These are phyloP conservation scores for Aplysia californica DNA, from an alignment of 1,140 invertebrate genomes.

Conservation along the genomic window DNA sequence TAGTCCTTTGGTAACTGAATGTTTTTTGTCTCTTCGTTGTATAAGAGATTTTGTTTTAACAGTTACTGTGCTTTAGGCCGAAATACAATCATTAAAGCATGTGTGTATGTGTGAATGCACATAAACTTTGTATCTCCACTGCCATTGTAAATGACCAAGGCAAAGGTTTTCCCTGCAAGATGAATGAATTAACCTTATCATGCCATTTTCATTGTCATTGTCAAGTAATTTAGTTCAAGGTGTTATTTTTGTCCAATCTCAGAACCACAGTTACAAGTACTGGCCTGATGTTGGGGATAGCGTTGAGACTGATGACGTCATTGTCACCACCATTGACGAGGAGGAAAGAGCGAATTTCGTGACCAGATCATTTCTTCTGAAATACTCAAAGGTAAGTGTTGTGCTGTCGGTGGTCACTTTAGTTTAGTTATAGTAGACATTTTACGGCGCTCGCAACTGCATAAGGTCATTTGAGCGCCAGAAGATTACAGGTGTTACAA, in stretches of 20 bases:
- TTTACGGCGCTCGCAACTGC: too few relatives aligned
- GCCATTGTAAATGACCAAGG: neutral
- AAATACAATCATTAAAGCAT: neutral
- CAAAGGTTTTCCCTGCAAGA: neutral
- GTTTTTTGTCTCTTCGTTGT: too few relatives aligned
- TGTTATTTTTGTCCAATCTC: neutral
- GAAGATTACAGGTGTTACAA: too few relatives aligned
- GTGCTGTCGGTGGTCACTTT: too few relatives aligned
- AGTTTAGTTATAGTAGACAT: too few relatives aligned
- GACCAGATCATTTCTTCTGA: neutral
- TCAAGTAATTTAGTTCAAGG: neutral
- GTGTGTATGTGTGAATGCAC: neutral
- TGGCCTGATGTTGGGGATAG: slow-evolving; percentile 6
- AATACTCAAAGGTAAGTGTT: slow-evolving; percentile 7
- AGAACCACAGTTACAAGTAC: slow-evolving; percentile 17
- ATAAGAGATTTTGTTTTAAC: too few relatives aligned
- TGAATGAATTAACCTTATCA: neutral
- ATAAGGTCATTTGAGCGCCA: too few relatives aligned
- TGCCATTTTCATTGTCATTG: neutral
- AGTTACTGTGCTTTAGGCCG: too few relatives aligned
- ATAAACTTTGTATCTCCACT: neutral
- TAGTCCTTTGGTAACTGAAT: too few relatives aligned
- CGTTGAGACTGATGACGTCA: neutral
- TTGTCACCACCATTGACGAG: neutral
- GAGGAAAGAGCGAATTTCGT: neutral